phyloP scores from a whole-genome alignment of 2,888 invertebrate species.

The Synergus itoensis region DNA sequence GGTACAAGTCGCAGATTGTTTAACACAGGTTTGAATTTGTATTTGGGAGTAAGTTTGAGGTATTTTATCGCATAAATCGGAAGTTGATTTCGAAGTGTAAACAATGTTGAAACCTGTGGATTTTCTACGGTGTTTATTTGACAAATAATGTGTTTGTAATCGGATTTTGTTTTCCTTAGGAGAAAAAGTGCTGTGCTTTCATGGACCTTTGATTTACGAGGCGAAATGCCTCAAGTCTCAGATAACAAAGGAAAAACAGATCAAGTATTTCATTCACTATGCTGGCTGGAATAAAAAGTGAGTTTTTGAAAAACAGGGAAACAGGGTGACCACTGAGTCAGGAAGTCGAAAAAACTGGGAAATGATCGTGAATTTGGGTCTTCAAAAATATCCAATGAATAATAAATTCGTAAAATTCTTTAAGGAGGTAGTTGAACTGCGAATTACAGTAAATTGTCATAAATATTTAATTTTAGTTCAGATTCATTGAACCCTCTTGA shows the following conservation, averaged over 20 bases:
- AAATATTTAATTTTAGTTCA: too few relatives aligned
- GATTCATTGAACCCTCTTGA: too few relatives aligned
- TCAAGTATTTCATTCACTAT: conserved; percentile 96
- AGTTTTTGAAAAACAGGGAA: conserved; percentile 65
- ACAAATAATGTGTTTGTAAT: conserved; percentile 40
- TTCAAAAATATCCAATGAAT: too few relatives aligned
- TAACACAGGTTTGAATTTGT: conserved; percentile 36
- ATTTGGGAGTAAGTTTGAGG: conserved; percentile 27
- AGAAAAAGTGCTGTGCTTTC: conserved; percentile 95
- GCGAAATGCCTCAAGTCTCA: conserved; percentile 95
- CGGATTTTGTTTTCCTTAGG: conserved; percentile 78
- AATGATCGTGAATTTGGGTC: too few relatives aligned
- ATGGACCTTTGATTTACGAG: conserved; percentile 97
- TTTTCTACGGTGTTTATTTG: neutral
- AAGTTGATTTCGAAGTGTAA: conserved; percentile 21
- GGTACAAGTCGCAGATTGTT: conserved; percentile 78
- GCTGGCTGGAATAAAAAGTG: conserved; percentile 99
- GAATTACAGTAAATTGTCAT: too few relatives aligned
- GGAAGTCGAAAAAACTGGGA: too few relatives aligned
- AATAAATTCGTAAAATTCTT: too few relatives aligned
- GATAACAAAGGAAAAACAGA: conserved; percentile 90
- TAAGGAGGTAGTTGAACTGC: too few relatives aligned
- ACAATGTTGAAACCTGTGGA: conserved; percentile 9
- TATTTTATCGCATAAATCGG: neutral
- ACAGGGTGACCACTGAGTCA: too few relatives aligned